Evolutionary conservation across 2,888 invertebrate genomes (phyloP), one percentile per base, ranked within the genome.

Genomic region (Stenichneumon culpator): DNA sequence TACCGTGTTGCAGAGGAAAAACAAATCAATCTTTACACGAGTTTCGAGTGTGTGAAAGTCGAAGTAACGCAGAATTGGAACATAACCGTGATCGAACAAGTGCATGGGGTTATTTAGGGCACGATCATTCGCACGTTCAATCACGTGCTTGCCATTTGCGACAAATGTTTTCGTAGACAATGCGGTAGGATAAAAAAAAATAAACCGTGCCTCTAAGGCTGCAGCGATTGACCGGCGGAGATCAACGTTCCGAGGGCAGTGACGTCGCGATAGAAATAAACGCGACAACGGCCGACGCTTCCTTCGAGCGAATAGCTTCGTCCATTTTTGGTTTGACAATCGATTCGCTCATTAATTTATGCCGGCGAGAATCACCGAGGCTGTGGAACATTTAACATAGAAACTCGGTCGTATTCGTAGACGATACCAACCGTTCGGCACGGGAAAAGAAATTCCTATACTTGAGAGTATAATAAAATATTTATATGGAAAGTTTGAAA

Each of bases 241-340:
- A 52, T 82, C 68, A 75, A 75, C 69, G 75, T 22, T 63, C 60
- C 44, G 32, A 6, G 69, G 47, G 73, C 83, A 70, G 22, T 65
- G 79, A 80, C 79, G 74, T 74, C 60, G 63, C 69, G 68, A 39
- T 57, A 73, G 67, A 60, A 81, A 47, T 65, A 74, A 70, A 57
- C 25, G 57, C 57, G 22, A 60, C 36, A 19, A 39, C 70, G 70
- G 52, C 60, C 36, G 73, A 72, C 39, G 28, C 52, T 36, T 68
- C 54, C 47, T 32, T 32, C n/a, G 19, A 36, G 47, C 68, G 68
- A 79, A 83, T 80, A 57, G 50, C 50, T 25, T 50, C 50, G n/a
- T 54, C 81, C 85, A 60, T 80, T 79, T 74, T 75, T 22, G 85
- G 86, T 60, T 22, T n/a, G 78, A 85, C 83, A 85, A 83, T 83